Evolutionary conservation across 2,113 vertebrate genomes (phyloP).

Genomic region (Salvelinus sp.): DNA sequence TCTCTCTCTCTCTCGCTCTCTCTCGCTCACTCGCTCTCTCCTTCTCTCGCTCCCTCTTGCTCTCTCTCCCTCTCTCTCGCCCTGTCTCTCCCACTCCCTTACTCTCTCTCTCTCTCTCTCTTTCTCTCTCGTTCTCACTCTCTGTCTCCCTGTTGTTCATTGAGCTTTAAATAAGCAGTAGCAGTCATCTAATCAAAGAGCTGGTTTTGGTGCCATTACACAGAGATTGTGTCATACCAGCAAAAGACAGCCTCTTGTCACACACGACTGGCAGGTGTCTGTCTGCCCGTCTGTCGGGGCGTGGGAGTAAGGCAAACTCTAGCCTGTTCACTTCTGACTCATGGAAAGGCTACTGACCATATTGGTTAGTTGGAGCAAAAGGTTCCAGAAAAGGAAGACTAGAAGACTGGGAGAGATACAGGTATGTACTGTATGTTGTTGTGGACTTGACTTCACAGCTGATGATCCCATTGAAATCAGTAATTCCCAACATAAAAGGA

Average conservation of each 20-base stretch:
- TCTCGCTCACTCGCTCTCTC: no score
- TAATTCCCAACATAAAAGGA: neutral
- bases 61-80: no score
- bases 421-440: neutral
- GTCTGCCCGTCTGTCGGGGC: no score
- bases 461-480: neutral
- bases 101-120: neutral
- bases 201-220: neutral
- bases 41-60: no score
- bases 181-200: neutral
- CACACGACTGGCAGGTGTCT: neutral
- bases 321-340: neutral
- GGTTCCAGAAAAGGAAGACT: neutral
- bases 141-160: neutral
- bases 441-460: neutral
- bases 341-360: neutral
- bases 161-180: neutral
- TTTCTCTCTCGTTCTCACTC: neutral
- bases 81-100: no score
- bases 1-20: no score
- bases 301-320: no score
- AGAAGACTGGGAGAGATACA: neutral
- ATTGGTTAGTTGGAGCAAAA: neutral
- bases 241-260: neutral
- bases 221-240: neutral